Evolutionary conservation across 2,888 invertebrate species (phyloP), one percentile per base, ranked within the genome.

Genomic region (Lacanobia oleracea): DNA sequence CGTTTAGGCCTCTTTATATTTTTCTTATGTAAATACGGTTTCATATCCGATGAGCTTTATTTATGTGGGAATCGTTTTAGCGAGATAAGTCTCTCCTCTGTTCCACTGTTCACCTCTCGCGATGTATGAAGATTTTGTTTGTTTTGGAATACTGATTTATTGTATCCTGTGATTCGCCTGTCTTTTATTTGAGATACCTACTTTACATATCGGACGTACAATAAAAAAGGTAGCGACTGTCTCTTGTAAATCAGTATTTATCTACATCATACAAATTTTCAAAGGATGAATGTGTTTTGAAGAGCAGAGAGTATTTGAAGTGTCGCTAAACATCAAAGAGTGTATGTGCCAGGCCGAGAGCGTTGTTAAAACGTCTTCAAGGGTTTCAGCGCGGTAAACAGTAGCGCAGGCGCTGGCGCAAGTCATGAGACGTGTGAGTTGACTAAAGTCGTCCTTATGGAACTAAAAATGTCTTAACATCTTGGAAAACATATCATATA

Each of bases 11-110:
- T 94, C 93, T 95, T 96, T 95, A 95, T 95, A 95, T 95, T 95
- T 95, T 95, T 95, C 95, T 95, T 96, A 95, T 95, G 95, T 95
- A 95, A 96, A 96, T 96, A 94, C 94, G 81, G 92, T 93, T 95
- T 95, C 94, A 96, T 96, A 95, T 96, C 95, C 95, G 94, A 95
- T 95, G 95, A 96, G 95, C 95, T 96, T 96, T 96, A 96, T 95
- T 96, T 96, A 96, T 96, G 96, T 96, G 95, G 95, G 95, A 96
- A 96, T 95, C 95, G 95, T 94, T 96, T 94, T 95, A 92, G 94
- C 94, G 91, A 95, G 94, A 95, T 96, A 95, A 94, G 94, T 94
- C 93, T 93, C 91, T 92, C 89, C 86, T 92, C 90, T 92, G 93
- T 90, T 89, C 88, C 91, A 91, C 91, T 93, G 93, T 93, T 93